Percentiles rank a stretch among this genome's conserved stretches.
These are phyloP conservation scores for Chironomus riparius DNA, from an alignment of 2,888 invertebrate genomes.

Conservation along the genomic window DNA sequence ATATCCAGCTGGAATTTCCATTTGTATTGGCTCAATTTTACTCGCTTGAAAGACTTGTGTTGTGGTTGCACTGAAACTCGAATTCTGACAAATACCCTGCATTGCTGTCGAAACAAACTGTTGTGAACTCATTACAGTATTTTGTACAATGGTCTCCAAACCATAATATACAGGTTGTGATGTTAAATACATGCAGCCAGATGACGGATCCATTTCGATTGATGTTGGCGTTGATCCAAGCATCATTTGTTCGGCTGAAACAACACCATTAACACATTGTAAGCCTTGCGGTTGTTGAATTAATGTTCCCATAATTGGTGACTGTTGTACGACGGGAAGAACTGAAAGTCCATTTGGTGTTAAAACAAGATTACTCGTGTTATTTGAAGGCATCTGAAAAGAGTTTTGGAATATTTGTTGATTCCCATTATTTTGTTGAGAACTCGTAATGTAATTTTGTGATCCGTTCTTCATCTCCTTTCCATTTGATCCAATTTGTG, in stretches of 20 bases:
- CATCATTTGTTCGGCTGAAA: conserved; percentile 51
- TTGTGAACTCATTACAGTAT: conserved; percentile 82
- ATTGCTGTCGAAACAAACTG: conserved; percentile 73
- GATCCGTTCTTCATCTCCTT: conserved; percentile 52
- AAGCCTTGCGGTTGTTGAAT: conserved; percentile 51
- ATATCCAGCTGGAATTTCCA: conserved; percentile 64
- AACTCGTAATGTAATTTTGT: conserved; percentile 43
- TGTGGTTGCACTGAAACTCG: conserved; percentile 74
- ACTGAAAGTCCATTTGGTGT: conserved; percentile 45
- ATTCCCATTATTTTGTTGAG: not conserved
- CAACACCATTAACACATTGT: conserved; percentile 41
- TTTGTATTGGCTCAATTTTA: conserved; percentile 65
- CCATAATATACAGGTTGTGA: conserved; percentile 75
- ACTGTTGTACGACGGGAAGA: conserved; percentile 47
- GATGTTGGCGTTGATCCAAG: conserved; percentile 51
- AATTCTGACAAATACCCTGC: conserved; percentile 71
- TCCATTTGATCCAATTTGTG: conserved; percentile 48
- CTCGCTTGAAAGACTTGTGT: conserved; percentile 74
- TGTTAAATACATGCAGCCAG: conserved; percentile 50
- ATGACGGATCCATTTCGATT: conserved; percentile 52
- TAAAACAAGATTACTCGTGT: conserved; percentile 50
- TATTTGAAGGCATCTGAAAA: conserved; percentile 53
- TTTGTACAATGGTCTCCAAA: conserved; percentile 76
- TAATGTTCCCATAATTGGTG: conserved; percentile 48
- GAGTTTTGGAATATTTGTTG: conserved; percentile 48